Evolutionary conservation across 2,888 invertebrate species (phyloP).

Genomic region (Cantharis flavilabris): DNA sequence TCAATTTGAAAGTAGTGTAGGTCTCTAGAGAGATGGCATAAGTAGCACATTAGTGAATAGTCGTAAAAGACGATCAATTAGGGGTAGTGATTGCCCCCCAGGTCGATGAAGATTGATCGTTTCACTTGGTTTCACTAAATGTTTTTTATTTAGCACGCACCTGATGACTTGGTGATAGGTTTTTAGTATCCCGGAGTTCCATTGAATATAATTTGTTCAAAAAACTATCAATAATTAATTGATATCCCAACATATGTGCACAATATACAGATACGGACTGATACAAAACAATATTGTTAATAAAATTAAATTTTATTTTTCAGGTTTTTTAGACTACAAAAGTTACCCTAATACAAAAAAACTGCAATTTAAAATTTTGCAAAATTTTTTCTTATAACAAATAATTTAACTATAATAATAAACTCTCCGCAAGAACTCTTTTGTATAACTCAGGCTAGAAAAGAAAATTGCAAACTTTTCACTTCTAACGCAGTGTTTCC

Average conservation of each 20-base stretch:
- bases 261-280: background rate
- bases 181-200: slow-evolving; percentile 21
- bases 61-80: slow-evolving; percentile 26
- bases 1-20: background rate
- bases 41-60: slow-evolving; percentile 10
- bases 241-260: background rate
- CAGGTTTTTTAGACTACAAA: no score
- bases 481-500: no score
- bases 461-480: no score
- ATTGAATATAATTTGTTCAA: slow-evolving; percentile 25
- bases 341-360: no score
- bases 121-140: slow-evolving; percentile 29
- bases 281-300: no score
- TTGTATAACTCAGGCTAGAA: no score
- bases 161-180: slow-evolving; percentile 35
- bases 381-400: no score
- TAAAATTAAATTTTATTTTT: no score
- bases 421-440: no score
- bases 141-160: slow-evolving; percentile 37
- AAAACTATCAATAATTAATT: background rate
- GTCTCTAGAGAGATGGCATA: slow-evolving; percentile 8
- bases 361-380: no score
- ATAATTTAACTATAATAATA: no score
- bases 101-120: slow-evolving; percentile 34
- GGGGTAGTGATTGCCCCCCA: slow-evolving; percentile 30